Conservation (phyloP, 2,888 invertebrate species). For the Epiblema foenella region DNA sequence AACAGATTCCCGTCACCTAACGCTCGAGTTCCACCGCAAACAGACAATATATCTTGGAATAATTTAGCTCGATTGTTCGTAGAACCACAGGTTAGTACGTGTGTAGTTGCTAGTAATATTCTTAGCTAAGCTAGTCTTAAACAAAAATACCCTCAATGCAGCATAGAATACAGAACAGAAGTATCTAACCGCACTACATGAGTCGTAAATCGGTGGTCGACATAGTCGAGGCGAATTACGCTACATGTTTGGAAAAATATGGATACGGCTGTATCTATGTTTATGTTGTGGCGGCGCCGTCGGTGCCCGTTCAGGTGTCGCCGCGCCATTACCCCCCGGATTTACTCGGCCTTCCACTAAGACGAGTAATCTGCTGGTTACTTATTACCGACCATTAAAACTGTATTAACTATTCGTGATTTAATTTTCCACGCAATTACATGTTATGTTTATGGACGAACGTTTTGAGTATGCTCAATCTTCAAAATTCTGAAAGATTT, state of each 20-base stretch:
- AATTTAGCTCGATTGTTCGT: not conserved
- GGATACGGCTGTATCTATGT: not conserved
- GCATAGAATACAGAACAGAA: not conserved
- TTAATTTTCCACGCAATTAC: slow-evolving; percentile 32
- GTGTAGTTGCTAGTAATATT: not conserved
- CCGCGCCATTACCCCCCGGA: slow-evolving; percentile 71
- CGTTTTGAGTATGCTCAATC: not conserved
- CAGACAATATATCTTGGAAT: not conserved
- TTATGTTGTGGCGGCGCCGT: slow-evolving; percentile 7
- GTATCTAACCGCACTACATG: not conserved
- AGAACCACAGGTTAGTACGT: not conserved
- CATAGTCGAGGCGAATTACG: not conserved
- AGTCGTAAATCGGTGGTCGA: not conserved
- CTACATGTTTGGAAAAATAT: not conserved
- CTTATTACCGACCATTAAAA: slow-evolving; percentile 73
- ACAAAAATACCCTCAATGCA: no score
- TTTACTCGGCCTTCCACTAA: slow-evolving; percentile 65
- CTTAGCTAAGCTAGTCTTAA: no score
- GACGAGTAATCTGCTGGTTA: slow-evolving; percentile 69
- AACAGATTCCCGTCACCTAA: not conserved
- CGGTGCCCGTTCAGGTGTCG: slow-evolving; percentile 67
- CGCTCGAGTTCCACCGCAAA: not conserved
- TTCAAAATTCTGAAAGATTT: not conserved
- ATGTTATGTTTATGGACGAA: not conserved
- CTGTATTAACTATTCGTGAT: slow-evolving; percentile 58